Base-by-base conservation (phyloP, 2,888 invertebrate species). In the Meliscaeva auricollis region DNA sequence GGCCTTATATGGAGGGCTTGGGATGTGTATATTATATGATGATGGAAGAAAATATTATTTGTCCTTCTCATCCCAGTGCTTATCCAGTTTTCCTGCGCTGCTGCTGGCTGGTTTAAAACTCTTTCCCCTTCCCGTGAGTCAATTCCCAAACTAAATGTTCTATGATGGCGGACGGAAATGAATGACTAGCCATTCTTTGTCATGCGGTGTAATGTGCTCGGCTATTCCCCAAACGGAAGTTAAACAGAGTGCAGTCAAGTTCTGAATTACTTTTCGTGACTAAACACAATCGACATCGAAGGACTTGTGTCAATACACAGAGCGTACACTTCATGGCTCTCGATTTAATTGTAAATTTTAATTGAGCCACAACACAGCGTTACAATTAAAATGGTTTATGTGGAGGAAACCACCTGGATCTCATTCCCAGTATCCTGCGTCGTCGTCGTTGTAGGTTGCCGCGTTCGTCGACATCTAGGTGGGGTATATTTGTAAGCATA, bases 131-230 rank as follows among this genome's bases (percentile, higher is more conserved):
- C 68, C 46, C 44, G n/a, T n/a, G n/a, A n/a, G n/a, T n/a, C n/a
- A 13, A 46, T 44, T 41, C 46, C 15, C 11, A 32, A 64, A 64
- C 46, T 64, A 58, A 64, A 74, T 35, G 62, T 26, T 66, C 44
- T 76, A 75, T 80, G 80, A 66, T 58, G 75, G 41, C 76, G 81
- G 81, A 81, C 85, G 85, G 85, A 81, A 81, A 81, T 85, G 81
- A 85, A 73, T 81, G 81, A 85, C 85, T 81, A 58, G 85, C 60
- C 54, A 69, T 81, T 85, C 85, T 76, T 85, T 81, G 77, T 85
- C 75, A 76, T 75, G 75, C 66, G 38, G 50, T 80, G 74, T 79
- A 70, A 85, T 80, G 72, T 80, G 68, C 62, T 58, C 48, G 30
- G 52, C 44, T 35, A 46, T 44, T 75, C 75, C 76, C 68, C 62